These are phyloP conservation scores for Gorsachius goisagi DNA, from an alignment of 2,113 vertebrate genomes.

Conservation along the genomic window DNA sequence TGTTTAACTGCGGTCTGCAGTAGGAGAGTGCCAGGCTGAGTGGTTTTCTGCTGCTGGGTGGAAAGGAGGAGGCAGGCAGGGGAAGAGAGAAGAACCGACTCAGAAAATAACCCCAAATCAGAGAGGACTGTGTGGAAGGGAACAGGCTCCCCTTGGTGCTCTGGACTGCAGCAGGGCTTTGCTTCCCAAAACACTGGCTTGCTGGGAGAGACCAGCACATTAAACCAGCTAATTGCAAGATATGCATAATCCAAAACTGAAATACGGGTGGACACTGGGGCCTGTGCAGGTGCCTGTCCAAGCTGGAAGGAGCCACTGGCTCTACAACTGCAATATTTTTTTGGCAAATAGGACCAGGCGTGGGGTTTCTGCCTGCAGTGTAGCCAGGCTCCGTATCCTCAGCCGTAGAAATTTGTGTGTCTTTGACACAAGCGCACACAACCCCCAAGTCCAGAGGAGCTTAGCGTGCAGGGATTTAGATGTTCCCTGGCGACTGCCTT, in stretches of 20 bases:
- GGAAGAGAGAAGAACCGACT: background rate
- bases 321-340: background rate
- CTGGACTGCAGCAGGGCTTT: background rate
- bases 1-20: background rate
- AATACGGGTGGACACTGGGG: background rate
- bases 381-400: background rate
- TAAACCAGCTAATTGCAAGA: background rate
- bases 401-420: background rate
- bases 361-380: background rate
- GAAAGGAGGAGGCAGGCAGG: background rate
- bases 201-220: background rate
- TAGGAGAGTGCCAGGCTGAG: background rate
- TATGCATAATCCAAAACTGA: background rate
- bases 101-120: background rate
- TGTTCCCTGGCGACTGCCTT: background rate
- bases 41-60: background rate
- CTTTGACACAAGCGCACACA: background rate
- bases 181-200: background rate
- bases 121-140: rapidly evolving
- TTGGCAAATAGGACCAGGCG: rapidly evolving
- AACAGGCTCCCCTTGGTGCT: background rate
- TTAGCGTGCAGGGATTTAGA: constrained; percentile 16
- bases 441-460: background rate
- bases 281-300: background rate
- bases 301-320: background rate